Conservation (phyloP, 2,888 invertebrate genomes). For the Agriopis marginaria region DNA sequence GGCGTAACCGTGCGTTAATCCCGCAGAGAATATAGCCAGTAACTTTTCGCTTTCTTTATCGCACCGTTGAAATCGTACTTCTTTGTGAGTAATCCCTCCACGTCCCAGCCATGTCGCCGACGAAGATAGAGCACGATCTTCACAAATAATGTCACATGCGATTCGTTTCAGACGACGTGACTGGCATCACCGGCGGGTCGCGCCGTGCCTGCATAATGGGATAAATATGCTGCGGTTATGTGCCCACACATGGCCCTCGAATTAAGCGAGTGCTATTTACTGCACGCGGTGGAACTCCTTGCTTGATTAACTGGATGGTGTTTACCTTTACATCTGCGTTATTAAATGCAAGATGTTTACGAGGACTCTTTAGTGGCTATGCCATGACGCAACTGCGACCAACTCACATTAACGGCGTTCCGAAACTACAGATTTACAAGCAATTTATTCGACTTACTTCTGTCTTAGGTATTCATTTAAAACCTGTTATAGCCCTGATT, state of each 20-base stretch:
- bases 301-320: slow-evolving; percentile 79
- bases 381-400: neutral
- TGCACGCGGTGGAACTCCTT: slow-evolving; percentile 77
- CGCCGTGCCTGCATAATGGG: slow-evolving; percentile 84
- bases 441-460: slow-evolving; percentile 5
- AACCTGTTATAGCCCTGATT: slow-evolving; percentile 10
- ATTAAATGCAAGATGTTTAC: slow-evolving; percentile 63
- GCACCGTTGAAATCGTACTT: slow-evolving; percentile 85
- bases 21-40: slow-evolving; percentile 77
- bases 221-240: slow-evolving; percentile 85
- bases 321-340: slow-evolving; percentile 67
- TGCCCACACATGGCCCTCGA: slow-evolving; percentile 83
- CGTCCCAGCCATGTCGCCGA: slow-evolving; percentile 84
- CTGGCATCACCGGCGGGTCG: slow-evolving; percentile 80
- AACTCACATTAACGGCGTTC: slow-evolving; percentile 6
- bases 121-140: slow-evolving; percentile 87
- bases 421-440: slow-evolving; percentile 10
- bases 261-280: slow-evolving; percentile 83
- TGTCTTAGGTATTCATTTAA: slow-evolving; percentile 1
- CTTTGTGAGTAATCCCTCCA: slow-evolving; percentile 86
- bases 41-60: slow-evolving; percentile 83
- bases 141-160: slow-evolving; percentile 87
- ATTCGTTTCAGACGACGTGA: slow-evolving; percentile 86
- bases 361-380: slow-evolving; percentile 8
- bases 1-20: slow-evolving; percentile 77